Evolutionary conservation across 2,113 vertebrate species (phyloP), one percentile per base, ranked within the genome.

Genomic region (Cynoglossus semilaevis): DNA sequence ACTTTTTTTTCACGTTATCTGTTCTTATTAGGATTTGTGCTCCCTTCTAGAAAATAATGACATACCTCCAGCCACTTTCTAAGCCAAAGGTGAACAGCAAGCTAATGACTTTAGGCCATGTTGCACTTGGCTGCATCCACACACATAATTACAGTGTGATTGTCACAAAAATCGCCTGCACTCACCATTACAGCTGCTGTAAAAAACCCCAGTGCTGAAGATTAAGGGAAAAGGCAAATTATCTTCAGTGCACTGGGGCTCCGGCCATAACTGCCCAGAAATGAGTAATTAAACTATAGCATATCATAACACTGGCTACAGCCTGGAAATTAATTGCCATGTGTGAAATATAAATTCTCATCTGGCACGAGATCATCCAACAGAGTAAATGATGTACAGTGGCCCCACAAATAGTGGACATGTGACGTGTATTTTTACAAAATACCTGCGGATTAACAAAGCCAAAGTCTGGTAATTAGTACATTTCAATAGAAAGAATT

Each of bases 81-180:
- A 77, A 81, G 72, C 73, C 82, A 71, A 80, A 85, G 71, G 79
- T 74, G 80, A 84, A 70, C 76, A 72, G 72, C 65, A 60, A 78
- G 74, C 88, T 90, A 89, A 90, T 89, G 86, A 89, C 83, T 81
- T 81, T 52, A 77, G 80, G 72, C 75, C 58, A 58, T 75, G 87
- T 70, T 70, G 82, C 61, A 72, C 79, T 85, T 85, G 86, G 81
- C 84, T 88, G 83, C 63, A 37, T 86, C 80, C 81, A 74, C 63
- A 55, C 66, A 79, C 77, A 78, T 89, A 90, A 91, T 91, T 90
- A 88, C 77, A 54, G 76, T 72, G 69, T 83, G 85, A 90, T 86
- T 90, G 88, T 88, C 87, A 85, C 75, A 84, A 67, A 81, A 88
- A 77, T 74, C 16, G 63, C 49, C 74, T 46, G 52, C 60, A 41